phyloP scores from a whole-genome alignment of 2,797 vertebrate species.

The Varecia variegata region DNA sequence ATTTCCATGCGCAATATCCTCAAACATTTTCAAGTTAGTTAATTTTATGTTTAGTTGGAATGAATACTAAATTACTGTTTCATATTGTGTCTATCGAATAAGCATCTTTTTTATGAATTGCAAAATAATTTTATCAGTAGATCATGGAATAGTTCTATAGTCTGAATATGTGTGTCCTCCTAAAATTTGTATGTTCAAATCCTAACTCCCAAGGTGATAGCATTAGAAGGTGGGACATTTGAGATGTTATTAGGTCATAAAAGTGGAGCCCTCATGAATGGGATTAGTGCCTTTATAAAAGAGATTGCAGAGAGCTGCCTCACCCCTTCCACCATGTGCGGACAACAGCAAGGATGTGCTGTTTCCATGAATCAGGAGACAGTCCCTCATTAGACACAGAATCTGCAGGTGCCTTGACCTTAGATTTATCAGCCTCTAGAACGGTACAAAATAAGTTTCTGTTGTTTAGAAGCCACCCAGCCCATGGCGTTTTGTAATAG shows the following conservation, averaged over 20 bases:
- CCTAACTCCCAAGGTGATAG: not conserved
- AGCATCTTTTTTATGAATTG: not conserved
- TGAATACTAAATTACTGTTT: not conserved
- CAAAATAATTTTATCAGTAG: not conserved
- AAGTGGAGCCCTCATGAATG: not conserved
- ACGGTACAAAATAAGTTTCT: not conserved
- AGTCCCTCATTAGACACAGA: not conserved
- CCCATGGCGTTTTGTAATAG: not conserved
- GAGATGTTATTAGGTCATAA: too few relatives aligned
- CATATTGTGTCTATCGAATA: not conserved
- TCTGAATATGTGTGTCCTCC: not conserved
- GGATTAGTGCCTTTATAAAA: not conserved
- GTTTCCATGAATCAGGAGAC: not conserved
- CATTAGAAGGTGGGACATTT: not conserved
- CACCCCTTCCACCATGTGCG: too few relatives aligned
- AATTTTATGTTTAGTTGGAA: not conserved
- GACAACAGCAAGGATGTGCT: not conserved
- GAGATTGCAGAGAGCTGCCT: not conserved
- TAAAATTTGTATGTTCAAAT: not conserved
- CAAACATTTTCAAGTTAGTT: not conserved
- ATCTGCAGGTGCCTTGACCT: not conserved
- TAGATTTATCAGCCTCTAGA: not conserved
- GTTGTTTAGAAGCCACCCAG: not conserved
- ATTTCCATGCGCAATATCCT: not conserved
- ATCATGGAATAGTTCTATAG: not conserved